Evolutionary conservation across 2,797 vertebrate species (phyloP), one percentile per base, ranked within the genome.

Genomic region (Urosaurus nigricauda): DNA sequence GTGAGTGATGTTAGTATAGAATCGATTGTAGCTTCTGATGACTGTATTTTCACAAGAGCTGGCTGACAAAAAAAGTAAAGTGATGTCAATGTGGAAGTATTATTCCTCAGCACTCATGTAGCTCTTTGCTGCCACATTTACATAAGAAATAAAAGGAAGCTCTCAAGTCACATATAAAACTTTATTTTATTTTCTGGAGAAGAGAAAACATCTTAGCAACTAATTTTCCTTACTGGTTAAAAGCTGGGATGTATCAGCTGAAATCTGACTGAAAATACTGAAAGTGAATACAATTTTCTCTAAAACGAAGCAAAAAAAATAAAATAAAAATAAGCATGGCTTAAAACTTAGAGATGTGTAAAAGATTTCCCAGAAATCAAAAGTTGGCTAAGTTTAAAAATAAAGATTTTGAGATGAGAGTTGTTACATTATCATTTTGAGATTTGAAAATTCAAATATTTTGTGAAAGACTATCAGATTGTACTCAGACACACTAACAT

Each of bases 21-120:
- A 86, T 85, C 43, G 88, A 79, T 56, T 63, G 35, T 80, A 90
- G 65, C 29, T 92, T 92, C 71, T 81, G 84, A 87, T 88, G 56
- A 74, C 32, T 40, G 1, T 65, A 11, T 92, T 84, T 90, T 86
- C 11, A 37, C 19, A 90, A 78, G 78, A 0, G 0, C 8, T 63
- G 65, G 40, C 16, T 0, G 0, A 53, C 91, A 88, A 74, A 88
- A 89, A 93, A 79, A 86, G 21, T 88, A 63, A 91, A 87, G 9
- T 47, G 24, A 35, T 37, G 87, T 87, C 70, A 87, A 16, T 90
- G 83, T 81, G n/a, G 86, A 87, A 91, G 14, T 74, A 68, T 84
- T 92, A 70, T 93, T 93, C 63, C 63, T 82, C 85, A 47, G 70
- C 81, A 35, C 56, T 60, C 84, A 84, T n/a, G 6, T 65, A 58